Conservation (phyloP, 1,140 invertebrate genomes). For the Lineus longissimus region DNA sequence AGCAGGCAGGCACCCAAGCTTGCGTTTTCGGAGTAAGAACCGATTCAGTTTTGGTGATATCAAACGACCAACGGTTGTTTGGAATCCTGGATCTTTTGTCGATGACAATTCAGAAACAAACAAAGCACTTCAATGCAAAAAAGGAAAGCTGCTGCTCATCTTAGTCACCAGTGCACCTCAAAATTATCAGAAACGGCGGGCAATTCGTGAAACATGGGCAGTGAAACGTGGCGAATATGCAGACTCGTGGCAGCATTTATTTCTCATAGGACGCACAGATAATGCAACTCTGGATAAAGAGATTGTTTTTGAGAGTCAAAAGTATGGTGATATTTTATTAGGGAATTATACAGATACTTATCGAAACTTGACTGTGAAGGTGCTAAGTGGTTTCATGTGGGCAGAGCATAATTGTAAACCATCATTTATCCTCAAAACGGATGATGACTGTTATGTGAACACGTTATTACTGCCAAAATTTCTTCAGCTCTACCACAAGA, state of each 20-base stretch:
- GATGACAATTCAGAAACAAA: no score
- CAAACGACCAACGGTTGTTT: no score
- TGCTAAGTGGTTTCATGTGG: conserved; percentile 37
- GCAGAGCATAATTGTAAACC: conserved; percentile 17
- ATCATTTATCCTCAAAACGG: conserved; percentile 36
- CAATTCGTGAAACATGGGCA: conserved; percentile 34
- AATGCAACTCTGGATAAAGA: conserved; percentile 7
- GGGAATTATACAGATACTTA: conserved; percentile 41
- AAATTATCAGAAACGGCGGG: conserved; percentile 24
- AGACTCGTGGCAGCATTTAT: conserved; percentile 34
- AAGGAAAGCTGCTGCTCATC: no score
- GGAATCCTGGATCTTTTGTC: no score
- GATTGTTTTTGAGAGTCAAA: conserved; percentile 21
- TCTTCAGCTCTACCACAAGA: conserved; percentile 22
- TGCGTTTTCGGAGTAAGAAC: no score
- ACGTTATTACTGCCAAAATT: conserved; percentile 18
- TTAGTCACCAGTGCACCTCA: conserved; percentile 32
- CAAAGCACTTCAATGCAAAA: no score
- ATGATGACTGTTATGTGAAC: conserved; percentile 45
- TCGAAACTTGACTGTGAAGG: conserved; percentile 37
- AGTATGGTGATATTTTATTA: conserved; percentile 29
- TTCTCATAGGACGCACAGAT: conserved; percentile 30
- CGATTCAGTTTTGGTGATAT: no score
- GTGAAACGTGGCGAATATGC: conserved; percentile 17
- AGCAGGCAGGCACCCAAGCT: no score